Evolutionary conservation across 2,113 vertebrate species (phyloP).

Genomic region (Chloropsis cyanopogon): DNA sequence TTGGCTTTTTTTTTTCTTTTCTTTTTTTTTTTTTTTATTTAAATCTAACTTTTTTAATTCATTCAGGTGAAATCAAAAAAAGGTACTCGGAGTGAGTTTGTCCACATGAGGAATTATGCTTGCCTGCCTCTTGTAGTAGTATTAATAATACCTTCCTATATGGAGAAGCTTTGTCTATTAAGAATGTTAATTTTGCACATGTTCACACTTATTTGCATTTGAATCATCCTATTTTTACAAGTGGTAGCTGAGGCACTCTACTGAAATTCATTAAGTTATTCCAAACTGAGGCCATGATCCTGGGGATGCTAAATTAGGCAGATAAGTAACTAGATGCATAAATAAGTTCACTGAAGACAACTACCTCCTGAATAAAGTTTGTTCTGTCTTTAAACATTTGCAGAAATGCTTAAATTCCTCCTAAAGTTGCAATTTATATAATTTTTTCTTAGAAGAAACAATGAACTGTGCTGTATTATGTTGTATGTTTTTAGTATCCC

Average conservation of each 20-base stretch:
- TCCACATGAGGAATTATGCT: background rate
- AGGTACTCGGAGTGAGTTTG: background rate
- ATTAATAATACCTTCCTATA: background rate
- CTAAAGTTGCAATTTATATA: background rate
- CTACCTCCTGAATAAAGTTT: background rate
- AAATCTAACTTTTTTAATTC: background rate
- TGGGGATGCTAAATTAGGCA: background rate
- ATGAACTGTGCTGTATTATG: background rate
- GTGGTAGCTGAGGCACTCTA: background rate
- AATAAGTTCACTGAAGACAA: background rate
- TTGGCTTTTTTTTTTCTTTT: background rate
- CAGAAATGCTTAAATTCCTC: background rate
- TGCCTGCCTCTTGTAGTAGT: background rate
- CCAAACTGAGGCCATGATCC: background rate
- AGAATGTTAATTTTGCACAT: background rate
- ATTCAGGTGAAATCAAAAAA: background rate
- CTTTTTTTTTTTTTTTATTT: background rate
- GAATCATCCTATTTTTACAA: background rate
- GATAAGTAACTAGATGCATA: background rate
- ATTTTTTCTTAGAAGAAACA: background rate
- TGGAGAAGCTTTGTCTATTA: background rate
- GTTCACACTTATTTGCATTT: slow-evolving; percentile 1
- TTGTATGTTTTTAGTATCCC: background rate
- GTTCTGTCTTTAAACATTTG: background rate
- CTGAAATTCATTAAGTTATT: background rate